Percentiles rank a stretch among this genome's conserved stretches.
Evolutionary conservation across 2,888 invertebrate species (phyloP).

Genomic region (Nephrotoma flavescens): DNA sequence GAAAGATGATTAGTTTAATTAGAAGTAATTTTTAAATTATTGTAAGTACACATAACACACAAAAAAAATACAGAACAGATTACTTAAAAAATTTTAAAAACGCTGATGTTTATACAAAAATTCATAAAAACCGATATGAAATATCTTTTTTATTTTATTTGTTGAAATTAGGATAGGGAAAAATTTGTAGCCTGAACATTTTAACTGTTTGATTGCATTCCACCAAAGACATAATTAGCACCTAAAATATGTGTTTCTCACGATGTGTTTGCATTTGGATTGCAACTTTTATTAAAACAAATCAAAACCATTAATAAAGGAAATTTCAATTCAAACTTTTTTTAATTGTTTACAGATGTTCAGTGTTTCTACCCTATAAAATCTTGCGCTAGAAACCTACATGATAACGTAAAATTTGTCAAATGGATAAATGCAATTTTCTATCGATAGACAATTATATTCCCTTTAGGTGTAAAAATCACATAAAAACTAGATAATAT

Average conservation of each 20-base stretch:
- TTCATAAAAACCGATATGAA: neutral
- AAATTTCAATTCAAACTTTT: neutral
- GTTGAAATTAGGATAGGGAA: neutral
- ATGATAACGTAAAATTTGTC: too few species aligned
- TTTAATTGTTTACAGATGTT: too few species aligned
- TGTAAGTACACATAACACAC: neutral
- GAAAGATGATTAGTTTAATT: slow-evolving; percentile 14
- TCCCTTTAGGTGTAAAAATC: too few species aligned
- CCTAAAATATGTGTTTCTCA: neutral
- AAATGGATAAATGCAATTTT: too few species aligned
- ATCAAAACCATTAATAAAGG: too few species aligned
- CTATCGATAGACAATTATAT: too few species aligned
- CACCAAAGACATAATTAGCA: neutral
- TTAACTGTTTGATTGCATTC: neutral
- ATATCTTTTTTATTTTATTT: neutral
- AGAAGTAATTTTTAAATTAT: neutral
- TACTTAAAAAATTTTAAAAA: neutral
- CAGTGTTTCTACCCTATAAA: too few species aligned
- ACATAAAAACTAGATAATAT: too few species aligned
- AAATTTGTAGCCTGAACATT: neutral
- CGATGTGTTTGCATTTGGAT: neutral
- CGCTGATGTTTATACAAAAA: too few species aligned
- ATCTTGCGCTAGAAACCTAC: too few species aligned
- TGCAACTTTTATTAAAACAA: neutral
- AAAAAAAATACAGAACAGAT: neutral